Base-by-base conservation (phyloP, 2,113 vertebrate genomes). In the Colinus virginianus region DNA sequence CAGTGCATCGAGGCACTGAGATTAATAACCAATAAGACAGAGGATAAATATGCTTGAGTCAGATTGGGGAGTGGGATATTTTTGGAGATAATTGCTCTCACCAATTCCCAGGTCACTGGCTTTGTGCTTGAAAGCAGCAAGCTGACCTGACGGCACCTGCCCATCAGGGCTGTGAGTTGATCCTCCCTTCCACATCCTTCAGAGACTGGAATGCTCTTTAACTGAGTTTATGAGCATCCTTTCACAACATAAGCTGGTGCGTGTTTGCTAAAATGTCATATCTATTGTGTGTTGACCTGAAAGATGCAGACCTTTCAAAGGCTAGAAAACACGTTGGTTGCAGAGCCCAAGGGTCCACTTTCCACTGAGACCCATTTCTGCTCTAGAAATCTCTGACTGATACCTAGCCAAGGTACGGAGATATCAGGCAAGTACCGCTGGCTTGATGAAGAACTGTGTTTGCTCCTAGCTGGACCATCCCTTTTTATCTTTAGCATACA, bases 21-120 rank as follows among this genome's bases (percentile, higher is more conserved):
- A 48, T 84, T 90, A 23, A 2, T 22, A 9, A 84, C 66, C 43
- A 64, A 9, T 64, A 89, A 81, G 51, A 34, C 36, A 72, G 79
- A 62, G 78, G 69, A 75, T 61, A 84, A 87, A 87, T 87, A 48
- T 10, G 40, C 64, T 84, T 87, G 88, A 91, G 75, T 96, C 88
- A 93, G 78, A 9, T 0, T 66, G 89, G 38, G 59, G 64, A 90
- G 72, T 34, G 59, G 72, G 72, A 43, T 80, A 25, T 87, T 80
- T 87, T 87, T 17, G 11, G 56, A 55, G 92, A 22, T 92, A 94
- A 92, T 89, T 84, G 74, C 69, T 94, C 30, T 93, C 40, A 46
- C 26, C 46, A 72, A 87, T 67, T 93, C 76, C 63, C 30, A 61
- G 66, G 43, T 25, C n/a, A 15, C 43, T 64, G 69, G 49, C 64